These are phyloP conservation scores for Acromyrmex heyeri DNA, from an alignment of 1,140 invertebrate species.

Conservation along the genomic window DNA sequence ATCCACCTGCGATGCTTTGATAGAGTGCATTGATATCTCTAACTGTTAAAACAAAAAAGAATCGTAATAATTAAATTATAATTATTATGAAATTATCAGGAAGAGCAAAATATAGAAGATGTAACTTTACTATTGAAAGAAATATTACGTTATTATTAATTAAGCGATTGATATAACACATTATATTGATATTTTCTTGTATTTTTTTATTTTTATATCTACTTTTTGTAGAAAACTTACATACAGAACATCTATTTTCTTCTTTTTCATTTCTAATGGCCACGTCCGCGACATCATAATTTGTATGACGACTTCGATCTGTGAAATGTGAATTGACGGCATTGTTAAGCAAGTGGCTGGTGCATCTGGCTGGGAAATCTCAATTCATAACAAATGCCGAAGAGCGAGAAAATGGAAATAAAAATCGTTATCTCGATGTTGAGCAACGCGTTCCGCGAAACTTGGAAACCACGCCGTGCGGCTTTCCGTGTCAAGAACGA, in stretches of 20 bases:
- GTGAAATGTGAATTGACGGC: slow-evolving; percentile 5
- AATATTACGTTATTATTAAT: not conserved
- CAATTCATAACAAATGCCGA: not conserved
- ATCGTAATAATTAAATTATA: not conserved
- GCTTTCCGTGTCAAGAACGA: slow-evolving; percentile 28
- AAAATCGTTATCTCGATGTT: slow-evolving; percentile 55
- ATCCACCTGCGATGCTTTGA: not conserved
- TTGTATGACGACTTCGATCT: slow-evolving; percentile 1
- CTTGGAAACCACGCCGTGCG: slow-evolving; percentile 20
- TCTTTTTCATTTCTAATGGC: not conserved
- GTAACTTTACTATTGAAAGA: not conserved
- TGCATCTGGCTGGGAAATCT: not conserved
- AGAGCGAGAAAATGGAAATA: slow-evolving; percentile 42
- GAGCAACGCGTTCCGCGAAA: slow-evolving; percentile 2
- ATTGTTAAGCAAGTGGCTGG: not conserved
- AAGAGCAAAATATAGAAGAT: not conserved
- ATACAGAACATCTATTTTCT: not conserved
- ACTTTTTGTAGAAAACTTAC: not conserved
- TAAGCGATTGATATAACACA: not conserved
- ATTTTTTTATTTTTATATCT: not conserved
- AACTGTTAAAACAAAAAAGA: slow-evolving; percentile 31
- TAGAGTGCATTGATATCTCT: not conserved
- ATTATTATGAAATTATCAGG: not conserved
- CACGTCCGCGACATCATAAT: not conserved
- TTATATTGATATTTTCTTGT: not conserved